Conservation (phyloP, 2,113 vertebrate genomes). For the Dolichotis patagonum region DNA sequence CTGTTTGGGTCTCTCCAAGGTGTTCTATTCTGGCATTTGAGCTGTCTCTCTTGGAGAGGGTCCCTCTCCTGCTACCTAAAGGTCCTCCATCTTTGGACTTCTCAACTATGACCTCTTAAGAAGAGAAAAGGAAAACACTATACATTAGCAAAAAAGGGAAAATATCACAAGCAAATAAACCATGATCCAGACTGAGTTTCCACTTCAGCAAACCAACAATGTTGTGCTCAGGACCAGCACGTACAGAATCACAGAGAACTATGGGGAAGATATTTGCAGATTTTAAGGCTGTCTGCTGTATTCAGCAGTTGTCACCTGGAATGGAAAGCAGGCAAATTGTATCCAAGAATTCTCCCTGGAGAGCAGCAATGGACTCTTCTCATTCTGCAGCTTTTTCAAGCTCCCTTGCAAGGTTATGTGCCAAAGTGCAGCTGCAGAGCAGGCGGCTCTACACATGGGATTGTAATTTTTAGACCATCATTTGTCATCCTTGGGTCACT, state of each 20-base stretch:
- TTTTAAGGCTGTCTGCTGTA: slow-evolving; percentile 1
- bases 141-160: not conserved
- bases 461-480: slow-evolving; percentile 9
- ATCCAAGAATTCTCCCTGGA: slow-evolving; percentile 15
- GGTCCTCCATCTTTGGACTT: too few relatives aligned
- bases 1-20: too few relatives aligned
- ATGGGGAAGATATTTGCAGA: not conserved
- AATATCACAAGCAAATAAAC: not conserved
- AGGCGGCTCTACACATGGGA: not conserved
- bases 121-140: not conserved
- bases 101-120: not conserved
- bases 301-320: slow-evolving; percentile 47
- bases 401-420: not conserved
- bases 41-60: too few relatives aligned
- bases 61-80: too few relatives aligned
- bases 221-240: not conserved
- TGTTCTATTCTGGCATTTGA: too few relatives aligned
- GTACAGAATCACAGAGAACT: not conserved
- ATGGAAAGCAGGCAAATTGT: slow-evolving; percentile 24
- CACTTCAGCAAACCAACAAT: not conserved
- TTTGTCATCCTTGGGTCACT: not conserved
- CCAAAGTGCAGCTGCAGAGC: slow-evolving; percentile 31
- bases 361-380: slow-evolving; percentile 46
- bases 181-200: not conserved
- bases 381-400: not conserved